Conservation (phyloP, 2,888 invertebrate species). For the Drosophila percnosoma region DNA sequence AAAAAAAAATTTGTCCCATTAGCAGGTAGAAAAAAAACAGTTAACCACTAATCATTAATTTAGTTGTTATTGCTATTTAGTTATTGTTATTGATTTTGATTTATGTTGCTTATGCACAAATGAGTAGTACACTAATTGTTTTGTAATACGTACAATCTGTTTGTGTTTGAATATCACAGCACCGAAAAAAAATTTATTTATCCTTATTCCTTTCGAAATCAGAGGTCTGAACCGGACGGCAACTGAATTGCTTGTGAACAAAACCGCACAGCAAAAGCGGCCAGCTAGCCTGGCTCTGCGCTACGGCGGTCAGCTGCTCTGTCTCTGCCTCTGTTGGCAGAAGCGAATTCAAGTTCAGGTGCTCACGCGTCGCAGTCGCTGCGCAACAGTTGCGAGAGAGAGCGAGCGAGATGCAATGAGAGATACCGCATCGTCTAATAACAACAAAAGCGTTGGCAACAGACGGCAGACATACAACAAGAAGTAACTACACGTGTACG, state of each 20-base stretch:
- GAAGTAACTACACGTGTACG: conserved; percentile 44
- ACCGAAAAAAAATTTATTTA: conserved; percentile 76
- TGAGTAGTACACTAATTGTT: conserved; percentile 23
- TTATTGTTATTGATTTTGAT: conserved; percentile 34
- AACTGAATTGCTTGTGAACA: conserved; percentile 83
- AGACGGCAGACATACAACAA: conserved; percentile 15
- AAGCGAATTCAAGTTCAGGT: conserved; percentile 52
- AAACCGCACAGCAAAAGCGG: conserved; percentile 30
- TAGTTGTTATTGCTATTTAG: conserved; percentile 19
- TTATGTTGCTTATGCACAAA: conserved; percentile 31
- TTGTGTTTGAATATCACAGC: conserved; percentile 83
- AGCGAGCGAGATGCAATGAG: conserved; percentile 11
- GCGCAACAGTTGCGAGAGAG: conserved; percentile 64
- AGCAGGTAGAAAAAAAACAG: conserved; percentile 11
- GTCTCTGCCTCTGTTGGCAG: conserved; percentile 28
- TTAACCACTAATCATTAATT: conserved; percentile 29
- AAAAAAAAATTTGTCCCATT: conserved; percentile 23
- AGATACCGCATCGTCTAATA: conserved; percentile 22
- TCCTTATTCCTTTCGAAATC: conserved; percentile 75
- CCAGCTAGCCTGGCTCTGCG: conserved; percentile 64
- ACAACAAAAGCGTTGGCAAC: conserved; percentile 43
- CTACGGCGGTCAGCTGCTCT: conserved; percentile 39
- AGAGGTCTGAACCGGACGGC: conserved; percentile 83
- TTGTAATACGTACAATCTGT: conserved; percentile 80
- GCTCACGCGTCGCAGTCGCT: conserved; percentile 40